A percentile compares a stretch with the other conserved stretches of the same genome.
Evolutionary conservation across 2,888 invertebrate genomes (phyloP).

Genomic region (Phlogophora meticulosa): DNA sequence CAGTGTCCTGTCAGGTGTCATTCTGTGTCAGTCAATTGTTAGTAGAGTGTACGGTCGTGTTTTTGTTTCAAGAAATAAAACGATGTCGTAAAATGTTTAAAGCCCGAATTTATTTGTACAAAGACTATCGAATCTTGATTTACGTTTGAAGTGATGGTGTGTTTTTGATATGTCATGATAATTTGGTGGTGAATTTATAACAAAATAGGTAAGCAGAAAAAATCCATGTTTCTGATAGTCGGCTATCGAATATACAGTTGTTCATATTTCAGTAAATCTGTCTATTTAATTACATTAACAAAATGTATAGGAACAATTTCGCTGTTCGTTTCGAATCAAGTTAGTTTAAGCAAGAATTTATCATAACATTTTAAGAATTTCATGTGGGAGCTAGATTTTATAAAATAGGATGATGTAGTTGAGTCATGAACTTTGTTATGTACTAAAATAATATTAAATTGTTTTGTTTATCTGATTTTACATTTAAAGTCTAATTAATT

Average conservation of each 20-base stretch:
- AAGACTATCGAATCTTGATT: constrained; percentile 68
- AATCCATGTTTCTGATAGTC: constrained; percentile 17
- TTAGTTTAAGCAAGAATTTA: background rate
- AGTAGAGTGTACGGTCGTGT: constrained; percentile 76
- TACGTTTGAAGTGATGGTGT: constrained; percentile 73
- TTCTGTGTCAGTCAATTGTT: constrained; percentile 67
- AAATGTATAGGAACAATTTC: background rate
- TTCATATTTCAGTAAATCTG: constrained; percentile 12
- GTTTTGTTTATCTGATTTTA: background rate
- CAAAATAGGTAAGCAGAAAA: constrained; percentile 59
- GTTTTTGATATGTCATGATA: constrained; percentile 73
- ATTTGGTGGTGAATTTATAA: constrained; percentile 30
- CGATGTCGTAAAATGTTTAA: constrained; percentile 80
- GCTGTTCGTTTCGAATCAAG: background rate
- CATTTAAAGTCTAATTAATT: background rate
- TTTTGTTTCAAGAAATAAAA: constrained; percentile 74
- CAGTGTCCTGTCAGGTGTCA: too few species aligned
- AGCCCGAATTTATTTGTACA: constrained; percentile 71
- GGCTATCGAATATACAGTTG: constrained; percentile 22
- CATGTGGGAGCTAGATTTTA: background rate
- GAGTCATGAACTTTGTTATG: background rate
- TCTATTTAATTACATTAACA: background rate
- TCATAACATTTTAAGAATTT: background rate
- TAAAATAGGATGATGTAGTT: background rate
- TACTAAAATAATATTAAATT: background rate